Conservation (phyloP, 2,888 invertebrate species). For the Agrochola litura region DNA sequence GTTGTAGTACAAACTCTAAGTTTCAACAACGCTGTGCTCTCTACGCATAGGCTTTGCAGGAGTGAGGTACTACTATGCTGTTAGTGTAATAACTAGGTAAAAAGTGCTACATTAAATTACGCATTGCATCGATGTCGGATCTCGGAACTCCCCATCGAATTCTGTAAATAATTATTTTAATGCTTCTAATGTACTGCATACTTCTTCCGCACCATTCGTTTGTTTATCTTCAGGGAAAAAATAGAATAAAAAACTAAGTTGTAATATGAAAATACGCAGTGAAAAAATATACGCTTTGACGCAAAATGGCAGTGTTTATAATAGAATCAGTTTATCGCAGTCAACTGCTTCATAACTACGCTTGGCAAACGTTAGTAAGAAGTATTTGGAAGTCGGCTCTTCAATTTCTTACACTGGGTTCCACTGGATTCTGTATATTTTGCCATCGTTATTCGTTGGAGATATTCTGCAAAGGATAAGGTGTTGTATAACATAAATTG, state of each 20-base stretch:
- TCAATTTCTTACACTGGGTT: constrained; percentile 49
- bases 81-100: constrained; percentile 8
- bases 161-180: constrained; percentile 42
- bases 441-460: constrained; percentile 41
- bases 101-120: neutral
- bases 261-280: neutral
- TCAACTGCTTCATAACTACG: constrained; percentile 11
- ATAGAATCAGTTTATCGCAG: neutral
- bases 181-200: neutral
- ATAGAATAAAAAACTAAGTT: neutral
- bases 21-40: constrained; percentile 15
- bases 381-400: constrained; percentile 10
- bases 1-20: constrained; percentile 15
- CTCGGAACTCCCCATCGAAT: neutral
- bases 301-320: neutral
- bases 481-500: constrained; percentile 4
- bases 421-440: constrained; percentile 41
- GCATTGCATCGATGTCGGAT: constrained; percentile 12
- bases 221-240: neutral
- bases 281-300: neutral
- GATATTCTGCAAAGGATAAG: constrained; percentile 55
- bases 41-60: constrained; percentile 26
- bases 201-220: neutral
- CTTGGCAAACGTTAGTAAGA: constrained; percentile 13
- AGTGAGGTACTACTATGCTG: neutral